phyloP scores from a whole-genome alignment of 2,113 vertebrate genomes.

The Entomyzon cyanotis region DNA sequence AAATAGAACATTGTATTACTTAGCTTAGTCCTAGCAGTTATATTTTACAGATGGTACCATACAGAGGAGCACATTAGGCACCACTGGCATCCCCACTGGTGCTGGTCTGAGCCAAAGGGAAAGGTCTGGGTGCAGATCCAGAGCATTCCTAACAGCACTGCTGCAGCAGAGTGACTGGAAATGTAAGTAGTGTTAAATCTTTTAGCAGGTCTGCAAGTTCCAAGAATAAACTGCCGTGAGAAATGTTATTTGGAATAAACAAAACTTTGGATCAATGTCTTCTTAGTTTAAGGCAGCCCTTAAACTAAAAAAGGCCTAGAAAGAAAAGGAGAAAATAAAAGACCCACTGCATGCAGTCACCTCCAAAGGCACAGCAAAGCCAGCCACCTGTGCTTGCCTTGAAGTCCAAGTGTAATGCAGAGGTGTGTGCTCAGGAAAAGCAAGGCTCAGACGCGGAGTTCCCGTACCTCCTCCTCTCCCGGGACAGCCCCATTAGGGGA shows the following conservation, averaged over 20 bases:
- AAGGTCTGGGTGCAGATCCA: background rate
- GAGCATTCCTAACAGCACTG: background rate
- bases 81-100: rapidly evolving
- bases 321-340: background rate
- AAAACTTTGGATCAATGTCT: background rate
- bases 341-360: background rate
- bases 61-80: rapidly evolving
- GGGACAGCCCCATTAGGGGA: background rate
- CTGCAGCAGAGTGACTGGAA: rapidly evolving
- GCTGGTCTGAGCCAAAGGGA: background rate
- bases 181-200: background rate
- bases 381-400: rapidly evolving
- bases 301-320: background rate
- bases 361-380: background rate
- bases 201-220: background rate
- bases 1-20: background rate
- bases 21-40: background rate
- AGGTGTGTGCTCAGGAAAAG: rapidly evolving
- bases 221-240: background rate
- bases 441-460: rapidly evolving
- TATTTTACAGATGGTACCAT: background rate
- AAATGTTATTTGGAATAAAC: background rate
- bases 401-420: background rate
- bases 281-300: background rate
- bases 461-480: background rate